Evolutionary conservation across 1,140 invertebrate genomes (phyloP).

Genomic region (Wiebesia pumilae): DNA sequence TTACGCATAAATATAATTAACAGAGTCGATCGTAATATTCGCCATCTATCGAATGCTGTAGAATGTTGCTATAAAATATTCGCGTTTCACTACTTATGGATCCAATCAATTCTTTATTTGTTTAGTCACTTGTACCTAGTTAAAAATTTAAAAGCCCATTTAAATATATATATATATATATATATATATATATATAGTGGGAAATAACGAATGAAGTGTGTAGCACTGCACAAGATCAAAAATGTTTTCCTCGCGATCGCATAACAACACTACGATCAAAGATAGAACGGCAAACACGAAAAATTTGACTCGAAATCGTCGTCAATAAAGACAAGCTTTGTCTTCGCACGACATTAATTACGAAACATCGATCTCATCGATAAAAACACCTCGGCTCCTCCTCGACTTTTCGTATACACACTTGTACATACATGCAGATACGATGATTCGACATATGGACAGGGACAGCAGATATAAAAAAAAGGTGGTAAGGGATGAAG

Average conservation of each 20-base stretch:
- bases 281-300: not conserved
- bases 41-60: not conserved
- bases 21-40: not conserved
- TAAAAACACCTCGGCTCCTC: conserved; percentile 48
- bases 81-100: not conserved
- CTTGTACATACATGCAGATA: not conserved
- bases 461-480: not conserved
- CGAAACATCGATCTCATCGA: conserved; percentile 37
- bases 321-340: not conserved
- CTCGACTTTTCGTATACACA: conserved; percentile 7
- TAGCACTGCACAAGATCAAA: not conserved
- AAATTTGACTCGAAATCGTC: not conserved
- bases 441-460: not conserved
- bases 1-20: too few species aligned
- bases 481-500: not conserved
- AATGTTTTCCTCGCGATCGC: not conserved
- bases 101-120: not conserved
- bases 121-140: not conserved
- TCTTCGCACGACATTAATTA: conserved; percentile 4
- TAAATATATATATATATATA: not conserved
- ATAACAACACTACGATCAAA: not conserved
- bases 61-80: not conserved
- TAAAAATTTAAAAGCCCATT: too few species aligned
- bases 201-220: not conserved
- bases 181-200: not conserved